Evolutionary conservation across 1,140 invertebrate species (phyloP).

Genomic region (Vanessa atalanta): DNA sequence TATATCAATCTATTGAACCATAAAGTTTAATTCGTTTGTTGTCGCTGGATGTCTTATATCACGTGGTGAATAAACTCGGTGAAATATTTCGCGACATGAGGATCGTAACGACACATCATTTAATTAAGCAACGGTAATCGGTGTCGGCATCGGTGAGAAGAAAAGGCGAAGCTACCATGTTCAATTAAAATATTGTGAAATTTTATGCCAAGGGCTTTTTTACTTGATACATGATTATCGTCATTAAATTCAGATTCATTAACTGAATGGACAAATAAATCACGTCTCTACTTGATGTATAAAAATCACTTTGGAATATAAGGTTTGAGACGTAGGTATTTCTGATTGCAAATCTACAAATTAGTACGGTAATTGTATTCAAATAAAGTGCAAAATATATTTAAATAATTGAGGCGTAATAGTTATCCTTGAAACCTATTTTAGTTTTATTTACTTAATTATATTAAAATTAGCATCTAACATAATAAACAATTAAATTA

Average conservation of each 20-base stretch:
- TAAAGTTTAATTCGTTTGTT: conserved; percentile 10
- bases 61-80: conserved; percentile 4
- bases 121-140: conserved; percentile 24
- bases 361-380: too few species aligned
- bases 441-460: too few species aligned
- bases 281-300: not conserved
- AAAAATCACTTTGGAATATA: not conserved
- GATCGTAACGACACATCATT: conserved; percentile 18
- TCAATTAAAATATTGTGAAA: conserved; percentile 30
- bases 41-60: conserved; percentile 1
- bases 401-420: too few species aligned
- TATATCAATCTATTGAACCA: conserved; percentile 29
- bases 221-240: not conserved
- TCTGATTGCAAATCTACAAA: too few species aligned
- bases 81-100: conserved; percentile 7
- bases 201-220: conserved; percentile 15
- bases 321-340: not conserved
- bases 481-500: too few species aligned
- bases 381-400: too few species aligned
- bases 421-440: too few species aligned
- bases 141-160: conserved; percentile 23
- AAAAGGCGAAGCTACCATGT: conserved; percentile 9
- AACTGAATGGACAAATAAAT: conserved; percentile 8
- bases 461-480: too few species aligned
- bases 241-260: conserved; percentile 15